Evolutionary conservation across 2,113 vertebrate species (phyloP).

Genomic region (Orientallactaga bullata): DNA sequence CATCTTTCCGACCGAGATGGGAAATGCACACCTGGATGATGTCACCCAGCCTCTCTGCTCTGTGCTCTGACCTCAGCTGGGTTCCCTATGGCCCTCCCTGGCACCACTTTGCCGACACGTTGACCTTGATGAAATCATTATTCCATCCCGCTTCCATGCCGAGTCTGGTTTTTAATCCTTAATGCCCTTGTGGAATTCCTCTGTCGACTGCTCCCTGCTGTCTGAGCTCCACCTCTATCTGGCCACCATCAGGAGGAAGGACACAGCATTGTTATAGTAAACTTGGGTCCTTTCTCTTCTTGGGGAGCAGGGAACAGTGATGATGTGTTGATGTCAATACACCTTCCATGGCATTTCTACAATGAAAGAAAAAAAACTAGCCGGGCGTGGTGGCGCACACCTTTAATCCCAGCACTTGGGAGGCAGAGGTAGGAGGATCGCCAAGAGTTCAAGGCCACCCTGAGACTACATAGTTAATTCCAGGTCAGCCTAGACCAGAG

Average conservation of each 20-base stretch:
- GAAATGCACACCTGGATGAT: background rate
- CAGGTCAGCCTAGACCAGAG: too few species aligned
- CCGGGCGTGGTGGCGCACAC: too few species aligned
- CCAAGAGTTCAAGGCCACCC: too few species aligned
- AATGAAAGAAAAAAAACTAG: background rate
- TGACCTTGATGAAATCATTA: background rate
- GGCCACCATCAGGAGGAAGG: background rate
- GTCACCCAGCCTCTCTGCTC: background rate
- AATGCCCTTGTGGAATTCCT: background rate
- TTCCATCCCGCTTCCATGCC: background rate
- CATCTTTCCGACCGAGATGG: background rate
- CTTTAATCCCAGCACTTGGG: too few species aligned
- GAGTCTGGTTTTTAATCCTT: background rate
- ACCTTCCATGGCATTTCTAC: background rate
- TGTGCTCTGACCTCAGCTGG: background rate
- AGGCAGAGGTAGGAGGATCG: too few species aligned
- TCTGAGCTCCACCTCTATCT: background rate
- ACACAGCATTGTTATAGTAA: background rate
- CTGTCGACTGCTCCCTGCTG: background rate
- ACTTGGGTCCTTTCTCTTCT: background rate
- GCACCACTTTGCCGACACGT: background rate
- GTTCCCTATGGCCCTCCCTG: background rate
- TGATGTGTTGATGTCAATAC: background rate
- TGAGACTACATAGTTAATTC: too few species aligned
- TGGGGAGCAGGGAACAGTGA: background rate